Evolutionary conservation across 1,140 invertebrate genomes (phyloP).

Genomic region (Calycopis cecrops): DNA sequence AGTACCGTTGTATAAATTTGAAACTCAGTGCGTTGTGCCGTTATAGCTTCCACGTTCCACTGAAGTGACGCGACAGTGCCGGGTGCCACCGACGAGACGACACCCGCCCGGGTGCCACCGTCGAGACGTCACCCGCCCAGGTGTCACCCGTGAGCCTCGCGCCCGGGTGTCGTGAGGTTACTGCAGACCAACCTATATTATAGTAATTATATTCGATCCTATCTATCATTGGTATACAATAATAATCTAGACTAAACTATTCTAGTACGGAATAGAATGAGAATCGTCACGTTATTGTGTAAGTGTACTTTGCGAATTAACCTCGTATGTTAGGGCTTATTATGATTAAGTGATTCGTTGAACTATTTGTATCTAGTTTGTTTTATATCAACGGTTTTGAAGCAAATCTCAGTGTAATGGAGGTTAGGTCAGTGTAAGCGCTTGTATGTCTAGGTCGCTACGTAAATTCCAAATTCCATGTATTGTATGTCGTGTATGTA

Average conservation of each 20-base stretch:
- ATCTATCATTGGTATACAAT: slow-evolving; percentile 9
- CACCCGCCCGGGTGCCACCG: neutral
- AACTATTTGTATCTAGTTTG: slow-evolving; percentile 8
- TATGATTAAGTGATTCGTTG: slow-evolving; percentile 10
- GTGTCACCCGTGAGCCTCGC: too few relatives aligned
- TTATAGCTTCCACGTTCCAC: slow-evolving; percentile 10
- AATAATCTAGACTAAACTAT: slow-evolving; percentile 1
- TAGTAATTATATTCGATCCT: slow-evolving; percentile 1
- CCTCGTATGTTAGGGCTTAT: slow-evolving; percentile 7
- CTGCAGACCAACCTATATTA: slow-evolving; percentile 12
- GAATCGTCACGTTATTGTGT: neutral
- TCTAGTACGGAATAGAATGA: slow-evolving; percentile 1
- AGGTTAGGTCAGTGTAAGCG: neutral
- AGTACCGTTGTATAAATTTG: slow-evolving; percentile 35
- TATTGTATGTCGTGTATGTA: slow-evolving; percentile 10
- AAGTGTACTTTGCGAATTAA: slow-evolving; percentile 9
- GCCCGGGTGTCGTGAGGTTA: neutral
- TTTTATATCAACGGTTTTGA: slow-evolving; percentile 7
- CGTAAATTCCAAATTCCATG: slow-evolving; percentile 1
- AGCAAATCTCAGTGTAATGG: slow-evolving; percentile 14
- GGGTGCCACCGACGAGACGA: neutral
- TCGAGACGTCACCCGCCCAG: neutral
- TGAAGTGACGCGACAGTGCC: neutral
- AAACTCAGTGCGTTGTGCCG: slow-evolving; percentile 62
- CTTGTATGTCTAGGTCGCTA: neutral